phyloP scores from a whole-genome alignment of 2,888 invertebrate species.

The Trileptium ribeirensis region DNA sequence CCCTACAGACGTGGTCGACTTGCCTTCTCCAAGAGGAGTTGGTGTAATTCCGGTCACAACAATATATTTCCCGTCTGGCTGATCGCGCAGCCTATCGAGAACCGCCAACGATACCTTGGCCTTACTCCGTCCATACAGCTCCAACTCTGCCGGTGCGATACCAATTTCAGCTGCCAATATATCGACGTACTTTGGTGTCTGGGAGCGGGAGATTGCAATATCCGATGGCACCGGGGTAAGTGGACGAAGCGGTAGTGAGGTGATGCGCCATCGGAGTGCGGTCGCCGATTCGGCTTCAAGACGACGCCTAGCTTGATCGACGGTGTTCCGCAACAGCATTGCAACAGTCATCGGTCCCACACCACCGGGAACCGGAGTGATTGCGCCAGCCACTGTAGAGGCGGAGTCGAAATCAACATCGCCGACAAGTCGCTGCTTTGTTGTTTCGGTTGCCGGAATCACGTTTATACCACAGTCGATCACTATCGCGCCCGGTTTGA shows the following conservation, averaged over 20 bases:
- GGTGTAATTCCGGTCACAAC: conserved; percentile 95
- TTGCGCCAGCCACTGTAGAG: conserved; percentile 65
- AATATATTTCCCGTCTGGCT: conserved; percentile 76
- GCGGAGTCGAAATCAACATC: conserved; percentile 78
- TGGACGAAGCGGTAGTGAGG: conserved; percentile 61
- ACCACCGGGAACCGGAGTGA: conserved; percentile 59
- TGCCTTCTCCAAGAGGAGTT: conserved; percentile 96
- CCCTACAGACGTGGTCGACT: conserved; percentile 89
- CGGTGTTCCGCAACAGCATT: conserved; percentile 73
- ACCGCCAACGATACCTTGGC: conserved; percentile 82
- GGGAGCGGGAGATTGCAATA: conserved; percentile 74
- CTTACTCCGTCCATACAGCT: conserved; percentile 83
- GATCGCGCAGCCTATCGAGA: conserved; percentile 65
- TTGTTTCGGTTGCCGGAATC: conserved; percentile 29
- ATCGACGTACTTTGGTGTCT: conserved; percentile 45
- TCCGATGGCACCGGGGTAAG: conserved; percentile 77
- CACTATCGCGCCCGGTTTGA: conserved; percentile 93
- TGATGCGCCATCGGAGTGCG: conserved; percentile 63
- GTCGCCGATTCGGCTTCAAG: conserved; percentile 21
- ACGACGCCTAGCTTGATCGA: conserved; percentile 65
- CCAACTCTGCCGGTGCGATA: conserved; percentile 69
- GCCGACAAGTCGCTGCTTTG: conserved; percentile 62
- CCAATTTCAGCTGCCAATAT: conserved; percentile 46
- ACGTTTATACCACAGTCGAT: conserved; percentile 96
- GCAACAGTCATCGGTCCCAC: conserved; percentile 99